These are phyloP conservation scores for Addax nasomaculatus DNA, from an alignment of 2,113 vertebrate genomes.

Conservation along the genomic window DNA sequence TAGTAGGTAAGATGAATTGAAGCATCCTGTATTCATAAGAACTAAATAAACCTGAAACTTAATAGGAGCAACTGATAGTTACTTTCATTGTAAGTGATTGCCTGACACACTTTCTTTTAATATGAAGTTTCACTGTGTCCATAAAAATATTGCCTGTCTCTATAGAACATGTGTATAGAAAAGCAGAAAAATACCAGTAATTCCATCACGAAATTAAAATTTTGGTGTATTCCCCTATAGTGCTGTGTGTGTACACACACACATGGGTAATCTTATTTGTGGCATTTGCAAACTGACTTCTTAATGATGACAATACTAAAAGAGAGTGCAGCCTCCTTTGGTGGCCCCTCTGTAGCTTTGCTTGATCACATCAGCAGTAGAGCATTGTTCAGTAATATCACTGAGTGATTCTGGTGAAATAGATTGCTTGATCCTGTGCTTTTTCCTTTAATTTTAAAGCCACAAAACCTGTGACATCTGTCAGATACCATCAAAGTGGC, in stretches of 20 bases:
- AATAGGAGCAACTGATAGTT: not conserved
- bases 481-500: not conserved
- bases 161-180: not conserved
- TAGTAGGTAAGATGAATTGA: slow-evolving; percentile 21
- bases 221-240: not conserved
- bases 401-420: not conserved
- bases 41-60: not conserved
- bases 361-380: not conserved
- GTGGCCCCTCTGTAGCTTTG: not conserved
- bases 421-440: not conserved
- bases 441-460: not conserved
- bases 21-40: not conserved
- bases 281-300: not conserved
- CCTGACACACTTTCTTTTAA: not conserved
- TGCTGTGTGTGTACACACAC: not conserved
- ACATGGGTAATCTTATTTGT: slow-evolving; percentile 6
- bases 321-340: not conserved
- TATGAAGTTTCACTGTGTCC: not conserved
- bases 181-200: not conserved
- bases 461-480: not conserved
- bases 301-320: not conserved
- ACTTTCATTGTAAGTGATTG: slow-evolving; percentile 27
- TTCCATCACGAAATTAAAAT: not conserved
- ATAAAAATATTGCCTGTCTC: not conserved
- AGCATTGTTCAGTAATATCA: not conserved